A percentile compares a stretch with the other conserved stretches of the same genome.
phyloP scores from a whole-genome alignment of 2,113 vertebrate species.

The Brachyhypopomus occidentalis region DNA sequence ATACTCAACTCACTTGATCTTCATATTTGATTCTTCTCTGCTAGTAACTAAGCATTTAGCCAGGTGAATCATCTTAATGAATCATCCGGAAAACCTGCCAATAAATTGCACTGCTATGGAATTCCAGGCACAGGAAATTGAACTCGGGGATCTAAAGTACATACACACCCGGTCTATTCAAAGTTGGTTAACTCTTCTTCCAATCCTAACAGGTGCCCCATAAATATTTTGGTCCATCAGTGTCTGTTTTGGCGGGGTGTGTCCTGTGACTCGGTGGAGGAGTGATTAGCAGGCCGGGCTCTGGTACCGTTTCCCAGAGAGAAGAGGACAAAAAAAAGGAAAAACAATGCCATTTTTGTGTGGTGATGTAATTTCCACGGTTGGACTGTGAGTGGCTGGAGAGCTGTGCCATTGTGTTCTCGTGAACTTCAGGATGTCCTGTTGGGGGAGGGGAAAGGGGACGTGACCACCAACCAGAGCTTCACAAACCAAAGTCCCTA shows the following conservation, averaged over 20 bases:
- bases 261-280: conserved; percentile 24
- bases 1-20: no score
- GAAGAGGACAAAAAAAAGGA: conserved; percentile 26
- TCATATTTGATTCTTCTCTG: no score
- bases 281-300: conserved; percentile 55
- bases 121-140: no score
- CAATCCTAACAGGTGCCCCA: conserved; percentile 16
- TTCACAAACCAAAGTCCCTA: conserved; percentile 22
- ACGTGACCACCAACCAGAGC: conserved; percentile 56
- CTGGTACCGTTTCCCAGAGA: conserved; percentile 62
- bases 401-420: conserved; percentile 90
- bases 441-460: conserved; percentile 76
- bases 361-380: conserved; percentile 81
- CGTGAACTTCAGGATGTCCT: conserved; percentile 97
- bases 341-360: conserved; percentile 78
- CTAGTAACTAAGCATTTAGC: no score
- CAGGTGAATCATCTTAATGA: no score
- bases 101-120: background rate
- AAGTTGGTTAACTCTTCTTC: conserved; percentile 2
- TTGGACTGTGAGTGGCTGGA: conserved; percentile 77
- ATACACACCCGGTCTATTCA: no score
- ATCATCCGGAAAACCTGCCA: background rate
- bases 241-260: conserved; percentile 40
- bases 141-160: no score
- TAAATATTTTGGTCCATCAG: conserved; percentile 1